Base-by-base conservation (phyloP, 2,888 invertebrate genomes). In the Nowickia ferox region DNA sequence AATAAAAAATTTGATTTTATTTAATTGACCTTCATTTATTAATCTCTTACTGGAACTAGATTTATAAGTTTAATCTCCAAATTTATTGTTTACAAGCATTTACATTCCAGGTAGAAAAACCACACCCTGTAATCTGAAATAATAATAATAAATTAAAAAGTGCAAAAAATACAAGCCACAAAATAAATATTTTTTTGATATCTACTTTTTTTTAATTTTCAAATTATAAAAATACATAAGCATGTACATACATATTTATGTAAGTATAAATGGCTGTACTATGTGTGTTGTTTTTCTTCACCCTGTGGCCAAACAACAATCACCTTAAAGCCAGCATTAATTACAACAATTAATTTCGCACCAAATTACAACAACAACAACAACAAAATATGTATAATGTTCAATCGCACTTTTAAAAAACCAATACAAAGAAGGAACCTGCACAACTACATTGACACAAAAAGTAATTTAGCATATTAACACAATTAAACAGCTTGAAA, bases 261-360 rank as follows among this genome's bases (percentile, higher is more conserved):
- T 30, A 6, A 0, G 57, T 77, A 48, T 57, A 38, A 46, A 65
- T 46, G 40, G 61, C 30, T 69, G 3, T 19, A 53, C 4, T 11
- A 19, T 66, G 6, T 81, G 59, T 51, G 22, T 53, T 40, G 9
- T 68, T 63, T 78, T 22, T n/a, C 48, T 68, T 61, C 30, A 44
- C 42, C 82, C 86, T 76, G 79, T 72, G 76, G 79, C 86, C 83
- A 86, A 86, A 83, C 86, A 86, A 86, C 86, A 86, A 86, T 86
- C 86, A 86, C 86, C 86, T 83, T 53, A 46, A 79, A 86, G 79
- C 75, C 76, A 72, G 72, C 83, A 76, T 80, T 86, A 86, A 86
- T 86, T 83, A 86, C 86, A 86, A 83, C 86, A 86, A 86, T 83
- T 86, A 86, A 86, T 86, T 83, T 86, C 86, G 79, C 82, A 86